A percentile compares a stretch with the other conserved stretches of the same genome.
Evolutionary conservation across 2,797 vertebrate species (phyloP).

Genomic region (Acridotheres tristis): DNA sequence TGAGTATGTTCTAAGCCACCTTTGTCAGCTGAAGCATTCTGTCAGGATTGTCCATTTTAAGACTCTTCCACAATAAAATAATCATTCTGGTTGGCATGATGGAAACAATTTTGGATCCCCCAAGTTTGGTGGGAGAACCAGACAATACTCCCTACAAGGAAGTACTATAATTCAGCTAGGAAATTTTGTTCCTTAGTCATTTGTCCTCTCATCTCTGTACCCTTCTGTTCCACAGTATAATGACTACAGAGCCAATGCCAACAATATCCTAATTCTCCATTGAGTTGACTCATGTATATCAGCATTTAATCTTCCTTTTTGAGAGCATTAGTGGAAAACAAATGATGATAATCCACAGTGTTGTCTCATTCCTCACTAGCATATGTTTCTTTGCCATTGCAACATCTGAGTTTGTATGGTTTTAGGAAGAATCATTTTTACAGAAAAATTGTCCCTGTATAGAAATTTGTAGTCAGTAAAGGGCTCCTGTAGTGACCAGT

Average conservation of each 20-base stretch:
- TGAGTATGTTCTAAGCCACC: not conserved
- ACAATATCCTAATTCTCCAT: not conserved
- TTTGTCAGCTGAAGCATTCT: not conserved
- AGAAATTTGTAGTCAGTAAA: not conserved
- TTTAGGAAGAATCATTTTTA: not conserved
- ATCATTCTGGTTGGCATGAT: not conserved
- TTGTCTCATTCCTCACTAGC: not conserved
- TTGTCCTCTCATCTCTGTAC: not conserved
- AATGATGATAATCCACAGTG: not conserved
- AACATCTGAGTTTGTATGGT: not conserved
- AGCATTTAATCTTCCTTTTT: not conserved
- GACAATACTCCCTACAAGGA: not conserved
- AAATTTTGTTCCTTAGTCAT: not conserved
- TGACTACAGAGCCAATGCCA: not conserved
- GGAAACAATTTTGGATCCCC: not conserved
- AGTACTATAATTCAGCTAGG: not conserved
- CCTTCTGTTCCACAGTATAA: not conserved
- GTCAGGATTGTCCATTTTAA: not conserved
- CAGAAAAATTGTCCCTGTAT: not conserved
- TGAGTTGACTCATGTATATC: not conserved
- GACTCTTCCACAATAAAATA: not conserved
- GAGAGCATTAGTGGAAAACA: not conserved
- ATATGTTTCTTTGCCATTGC: not conserved
- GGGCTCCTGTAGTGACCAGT: not conserved
- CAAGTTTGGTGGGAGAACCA: not conserved